phyloP scores from a whole-genome alignment of 2,797 vertebrate species.

The Ataeniobius toweri region DNA sequence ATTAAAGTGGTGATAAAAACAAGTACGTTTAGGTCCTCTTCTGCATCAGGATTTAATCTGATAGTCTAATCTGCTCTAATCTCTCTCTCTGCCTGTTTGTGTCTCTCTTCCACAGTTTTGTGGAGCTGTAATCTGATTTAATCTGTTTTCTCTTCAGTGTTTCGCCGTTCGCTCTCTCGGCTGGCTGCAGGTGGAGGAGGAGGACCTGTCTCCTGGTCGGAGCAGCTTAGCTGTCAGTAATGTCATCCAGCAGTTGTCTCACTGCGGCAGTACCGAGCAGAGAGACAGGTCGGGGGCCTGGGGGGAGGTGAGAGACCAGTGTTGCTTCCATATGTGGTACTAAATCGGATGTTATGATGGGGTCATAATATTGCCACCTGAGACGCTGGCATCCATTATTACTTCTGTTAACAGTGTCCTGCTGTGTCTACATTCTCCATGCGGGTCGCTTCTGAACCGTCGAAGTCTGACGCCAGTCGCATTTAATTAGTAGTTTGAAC shows the following conservation, averaged over 20 bases:
- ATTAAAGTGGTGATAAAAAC: background rate
- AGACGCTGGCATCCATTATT: too few species aligned
- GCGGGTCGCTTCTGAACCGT: too few species aligned
- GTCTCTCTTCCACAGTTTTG: constrained; percentile 12
- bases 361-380: too few species aligned
- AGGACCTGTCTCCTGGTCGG: constrained; percentile 92
- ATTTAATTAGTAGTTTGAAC: too few species aligned
- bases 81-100: constrained; percentile 15
- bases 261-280: constrained; percentile 77
- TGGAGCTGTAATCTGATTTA: constrained; percentile 41
- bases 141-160: constrained; percentile 76
- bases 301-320: constrained; percentile 83
- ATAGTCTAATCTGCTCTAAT: constrained; percentile 34
- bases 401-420: too few species aligned
- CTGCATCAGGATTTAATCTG: constrained; percentile 10
- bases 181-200: constrained; percentile 95
- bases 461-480: too few species aligned
- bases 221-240: constrained; percentile 95
- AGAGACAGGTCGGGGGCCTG: constrained; percentile 78
- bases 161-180: constrained; percentile 93
- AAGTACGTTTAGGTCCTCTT: background rate
- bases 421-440: too few species aligned
- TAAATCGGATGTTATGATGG: too few species aligned
- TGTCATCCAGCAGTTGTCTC: constrained; percentile 95
- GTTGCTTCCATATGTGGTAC: background rate